Evolutionary conservation across 2,888 invertebrate genomes (phyloP).

Genomic region (Callyntrura guangdongensis): DNA sequence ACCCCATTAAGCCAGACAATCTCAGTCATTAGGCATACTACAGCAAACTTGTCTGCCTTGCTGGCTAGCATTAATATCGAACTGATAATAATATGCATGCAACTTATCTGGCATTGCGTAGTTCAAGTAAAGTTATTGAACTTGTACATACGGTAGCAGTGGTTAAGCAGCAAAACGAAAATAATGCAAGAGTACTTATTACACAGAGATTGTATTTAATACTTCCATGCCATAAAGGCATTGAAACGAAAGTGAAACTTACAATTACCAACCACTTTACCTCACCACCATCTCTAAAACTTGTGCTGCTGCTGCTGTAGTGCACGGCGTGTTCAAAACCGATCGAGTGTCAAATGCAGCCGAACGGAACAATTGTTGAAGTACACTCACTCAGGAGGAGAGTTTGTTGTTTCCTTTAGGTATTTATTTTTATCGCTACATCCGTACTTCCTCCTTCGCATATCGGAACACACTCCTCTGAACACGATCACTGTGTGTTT

Average conservation of each 20-base stretch:
- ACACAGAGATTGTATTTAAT: background rate
- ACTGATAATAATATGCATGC: background rate
- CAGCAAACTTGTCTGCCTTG: conserved; percentile 26
- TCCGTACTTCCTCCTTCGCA: conserved; percentile 22
- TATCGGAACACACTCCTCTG: background rate
- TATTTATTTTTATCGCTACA: conserved; percentile 18
- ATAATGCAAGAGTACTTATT: too few relatives aligned
- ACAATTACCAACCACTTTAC: too few relatives aligned
- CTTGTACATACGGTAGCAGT: conserved; percentile 15
- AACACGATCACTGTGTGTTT: background rate
- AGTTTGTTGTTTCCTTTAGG: conserved; percentile 20
- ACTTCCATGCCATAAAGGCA: conserved; percentile 5
- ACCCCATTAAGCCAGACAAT: background rate
- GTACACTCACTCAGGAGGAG: background rate
- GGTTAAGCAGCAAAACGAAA: background rate
- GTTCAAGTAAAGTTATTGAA: conserved; percentile 63
- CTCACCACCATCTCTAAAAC: too few relatives aligned
- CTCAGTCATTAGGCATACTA: too few relatives aligned
- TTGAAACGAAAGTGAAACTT: conserved; percentile 59
- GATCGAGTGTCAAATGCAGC: background rate
- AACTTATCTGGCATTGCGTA: background rate
- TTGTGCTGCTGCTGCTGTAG: conserved; percentile 7
- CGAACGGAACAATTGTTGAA: background rate
- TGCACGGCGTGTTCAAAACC: background rate
- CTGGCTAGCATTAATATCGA: background rate